Conservation (phyloP, 2,797 vertebrate species). For the Diplodus puntazzo region DNA sequence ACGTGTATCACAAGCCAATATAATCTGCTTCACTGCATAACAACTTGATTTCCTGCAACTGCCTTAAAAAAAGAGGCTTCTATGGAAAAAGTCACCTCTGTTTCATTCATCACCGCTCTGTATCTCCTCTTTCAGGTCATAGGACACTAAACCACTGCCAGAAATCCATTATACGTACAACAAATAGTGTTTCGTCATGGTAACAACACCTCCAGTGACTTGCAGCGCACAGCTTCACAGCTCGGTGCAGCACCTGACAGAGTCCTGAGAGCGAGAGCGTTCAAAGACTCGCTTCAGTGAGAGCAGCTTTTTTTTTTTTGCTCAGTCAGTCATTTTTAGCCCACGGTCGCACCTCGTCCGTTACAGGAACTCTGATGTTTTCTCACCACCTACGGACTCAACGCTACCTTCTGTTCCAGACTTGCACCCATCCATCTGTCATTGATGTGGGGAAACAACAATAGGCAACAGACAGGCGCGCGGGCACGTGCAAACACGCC, state of each 20-base stretch:
- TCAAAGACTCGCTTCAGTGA: slow-evolving; percentile 35
- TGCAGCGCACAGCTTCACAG: slow-evolving; percentile 38
- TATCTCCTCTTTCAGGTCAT: not conserved
- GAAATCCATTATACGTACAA: slow-evolving; percentile 5
- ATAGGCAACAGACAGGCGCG: slow-evolving; percentile 49
- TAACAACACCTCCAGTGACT: slow-evolving; percentile 29
- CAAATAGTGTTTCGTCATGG: slow-evolving; percentile 13
- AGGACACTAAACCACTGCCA: not conserved
- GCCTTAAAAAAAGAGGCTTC: not conserved
- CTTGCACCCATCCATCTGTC: slow-evolving; percentile 54
- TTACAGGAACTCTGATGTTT: slow-evolving; percentile 58
- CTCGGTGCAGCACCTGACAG: slow-evolving; percentile 49
- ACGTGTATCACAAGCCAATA: no score
- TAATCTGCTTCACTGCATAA: not conserved
- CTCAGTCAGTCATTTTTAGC: slow-evolving; percentile 53
- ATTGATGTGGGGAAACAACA: slow-evolving; percentile 58
- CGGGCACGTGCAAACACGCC: slow-evolving; percentile 77
- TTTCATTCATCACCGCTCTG: slow-evolving; percentile 1
- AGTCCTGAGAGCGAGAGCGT: slow-evolving; percentile 50
- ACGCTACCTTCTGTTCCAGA: slow-evolving; percentile 52
- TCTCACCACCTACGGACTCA: slow-evolving; percentile 57
- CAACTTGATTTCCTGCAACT: not conserved
- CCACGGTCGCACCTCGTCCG: slow-evolving; percentile 64
- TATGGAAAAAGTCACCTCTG: not conserved
- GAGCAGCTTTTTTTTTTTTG: slow-evolving; percentile 22